Base-by-base conservation (phyloP, 2,888 invertebrate species). In the Spilarctia lutea region DNA sequence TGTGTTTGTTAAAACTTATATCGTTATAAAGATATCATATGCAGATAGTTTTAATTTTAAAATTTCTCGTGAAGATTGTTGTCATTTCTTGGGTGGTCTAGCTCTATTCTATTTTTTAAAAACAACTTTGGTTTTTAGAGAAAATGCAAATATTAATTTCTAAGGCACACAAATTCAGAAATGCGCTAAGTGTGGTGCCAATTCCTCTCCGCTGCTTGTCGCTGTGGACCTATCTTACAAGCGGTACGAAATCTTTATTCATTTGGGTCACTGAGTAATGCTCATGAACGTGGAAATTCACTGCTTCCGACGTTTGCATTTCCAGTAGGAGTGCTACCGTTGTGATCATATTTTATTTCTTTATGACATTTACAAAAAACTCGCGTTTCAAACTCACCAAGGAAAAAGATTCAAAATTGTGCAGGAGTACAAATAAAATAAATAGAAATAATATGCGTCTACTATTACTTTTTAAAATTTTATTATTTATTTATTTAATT, bases 231-330 rank as follows among this genome's bases (percentile, higher is more conserved):
- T 3, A n/a, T 27, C 45, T 48, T 68, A 48, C 30, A 48, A 48
- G 30, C 45, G 27, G 60, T 27, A 60, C 27, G 4, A 60, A 60
- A 63, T 63, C 18, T 63, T 63, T 63, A 63, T 63, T 63, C 63
- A 63, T 63, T 63, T 63, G 30, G 63, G 63, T 63, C 63, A 63
- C 63, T 30, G 63, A 63, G 63, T 63, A 63, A 63, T 63, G 63
- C 63, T 63, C 63, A 63, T 63, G 63, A 63, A 63, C 63, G 30
- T 63, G 63, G 63, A 63, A 63, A 63, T 63, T 63, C 63, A 18
- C 63, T 30, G 63, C 63, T 63, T 63, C 30, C 63, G n/a, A 63
- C 63, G 63, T 63, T 63, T 63, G 30, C 30, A 30, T 63, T 63
- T 30, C 16, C 30, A 63, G 63, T 63, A 8, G 18, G 30, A 60